phyloP scores from a whole-genome alignment of 2,888 invertebrate genomes.

The Incurvaria masculella region DNA sequence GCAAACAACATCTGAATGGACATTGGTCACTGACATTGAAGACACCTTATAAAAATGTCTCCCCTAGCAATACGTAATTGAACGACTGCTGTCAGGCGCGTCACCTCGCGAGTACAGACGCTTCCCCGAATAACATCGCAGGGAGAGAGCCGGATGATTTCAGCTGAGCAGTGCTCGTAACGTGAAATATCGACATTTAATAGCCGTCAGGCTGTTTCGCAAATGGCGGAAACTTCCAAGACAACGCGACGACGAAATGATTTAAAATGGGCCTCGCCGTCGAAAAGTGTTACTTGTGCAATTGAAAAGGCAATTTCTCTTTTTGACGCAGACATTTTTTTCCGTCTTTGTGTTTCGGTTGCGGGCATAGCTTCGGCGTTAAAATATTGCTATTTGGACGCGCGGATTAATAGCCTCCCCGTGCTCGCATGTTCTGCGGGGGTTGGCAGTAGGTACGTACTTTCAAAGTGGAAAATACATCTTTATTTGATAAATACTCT shows the following conservation, averaged over 20 bases:
- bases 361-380: background rate
- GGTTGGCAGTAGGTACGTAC: no score
- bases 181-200: constrained; percentile 37
- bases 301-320: constrained; percentile 15
- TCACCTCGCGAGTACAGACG: no score
- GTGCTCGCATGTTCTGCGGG: no score
- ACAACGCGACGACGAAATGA: constrained; percentile 9
- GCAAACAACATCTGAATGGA: no score
- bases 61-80: no score
- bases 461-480: no score
- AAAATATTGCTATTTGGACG: background rate
- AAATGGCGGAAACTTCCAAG: constrained; percentile 16
- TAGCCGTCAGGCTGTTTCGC: constrained; percentile 32
- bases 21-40: no score
- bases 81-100: no score
- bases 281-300: constrained; percentile 12
- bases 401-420: background rate
- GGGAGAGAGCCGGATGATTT: background rate
- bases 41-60: no score
- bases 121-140: no score
- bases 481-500: no score
- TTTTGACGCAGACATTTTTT: constrained; percentile 12
- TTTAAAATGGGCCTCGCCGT: constrained; percentile 9
- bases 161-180: constrained; percentile 18
- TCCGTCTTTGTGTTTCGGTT: constrained; percentile 13